phyloP scores from a whole-genome alignment of 2,888 invertebrate genomes.

The Phragmatobia fuliginosa region DNA sequence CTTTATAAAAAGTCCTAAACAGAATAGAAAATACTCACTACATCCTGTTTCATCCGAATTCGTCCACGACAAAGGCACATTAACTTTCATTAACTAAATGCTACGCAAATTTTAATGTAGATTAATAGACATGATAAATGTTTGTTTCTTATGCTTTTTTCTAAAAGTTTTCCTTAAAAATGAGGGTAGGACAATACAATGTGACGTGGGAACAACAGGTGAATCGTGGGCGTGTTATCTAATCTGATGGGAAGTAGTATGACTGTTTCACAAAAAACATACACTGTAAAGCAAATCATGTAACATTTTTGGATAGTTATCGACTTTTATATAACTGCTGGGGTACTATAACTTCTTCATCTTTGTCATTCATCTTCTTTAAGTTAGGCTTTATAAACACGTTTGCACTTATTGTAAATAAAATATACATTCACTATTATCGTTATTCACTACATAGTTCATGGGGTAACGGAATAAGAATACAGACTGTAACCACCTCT shows the following conservation, averaged over 20 bases:
- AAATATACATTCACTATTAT: neutral
- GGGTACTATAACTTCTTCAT: too few species aligned
- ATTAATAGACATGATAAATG: slow-evolving; percentile 40
- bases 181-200: slow-evolving; percentile 26
- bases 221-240: slow-evolving; percentile 62
- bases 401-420: neutral
- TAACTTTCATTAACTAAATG: slow-evolving; percentile 42
- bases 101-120: slow-evolving; percentile 40
- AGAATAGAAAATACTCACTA: slow-evolving; percentile 28
- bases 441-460: too few species aligned
- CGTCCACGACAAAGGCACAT: slow-evolving; percentile 41
- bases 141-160: slow-evolving; percentile 23
- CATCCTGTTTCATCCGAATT: slow-evolving; percentile 33
- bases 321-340: neutral
- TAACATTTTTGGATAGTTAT: slow-evolving; percentile 16
- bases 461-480: too few species aligned
- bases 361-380: too few species aligned
- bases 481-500: too few species aligned
- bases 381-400: neutral
- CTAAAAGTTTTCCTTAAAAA: slow-evolving; percentile 39
- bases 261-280: slow-evolving; percentile 58
- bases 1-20: neutral
- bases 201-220: slow-evolving; percentile 67
- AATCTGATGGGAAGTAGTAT: slow-evolving; percentile 61
- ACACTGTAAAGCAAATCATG: slow-evolving; percentile 35